Evolutionary conservation across 1,140 invertebrate genomes (phyloP).

Genomic region (Palaemon carinicauda): DNA sequence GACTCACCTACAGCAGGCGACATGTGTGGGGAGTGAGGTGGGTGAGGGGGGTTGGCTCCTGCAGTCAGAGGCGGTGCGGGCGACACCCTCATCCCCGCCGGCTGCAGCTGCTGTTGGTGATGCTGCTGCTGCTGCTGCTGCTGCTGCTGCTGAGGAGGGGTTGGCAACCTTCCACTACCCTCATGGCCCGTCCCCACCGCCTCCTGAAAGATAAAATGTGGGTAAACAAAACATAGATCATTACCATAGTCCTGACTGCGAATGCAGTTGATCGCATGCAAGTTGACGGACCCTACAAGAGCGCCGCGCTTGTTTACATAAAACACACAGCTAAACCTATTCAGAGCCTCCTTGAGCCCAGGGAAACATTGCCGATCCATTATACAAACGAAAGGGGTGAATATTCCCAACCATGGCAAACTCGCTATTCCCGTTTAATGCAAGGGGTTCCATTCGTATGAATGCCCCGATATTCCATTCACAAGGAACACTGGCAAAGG

Average conservation of each 20-base stretch:
- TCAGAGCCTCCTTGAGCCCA: no score
- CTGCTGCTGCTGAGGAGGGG: slow-evolving; percentile 34
- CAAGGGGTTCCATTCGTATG: no score
- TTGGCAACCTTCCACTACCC: slow-evolving; percentile 52
- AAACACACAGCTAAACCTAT: no score
- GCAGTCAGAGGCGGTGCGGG: slow-evolving; percentile 58
- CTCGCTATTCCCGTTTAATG: no score
- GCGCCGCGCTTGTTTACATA: no score
- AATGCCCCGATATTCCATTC: no score
- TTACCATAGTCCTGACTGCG: neutral
- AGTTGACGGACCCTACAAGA: no score
- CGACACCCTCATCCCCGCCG: slow-evolving; percentile 60
- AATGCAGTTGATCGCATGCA: no score
- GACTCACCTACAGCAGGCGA: slow-evolving; percentile 58
- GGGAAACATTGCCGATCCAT: no score
- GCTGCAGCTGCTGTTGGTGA: slow-evolving; percentile 42
- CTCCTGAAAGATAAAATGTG: slow-evolving; percentile 44
- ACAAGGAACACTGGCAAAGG: no score
- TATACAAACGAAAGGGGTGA: no score
- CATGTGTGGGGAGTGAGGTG: slow-evolving; percentile 59
- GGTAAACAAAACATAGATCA: neutral
- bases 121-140: slow-evolving; percentile 22
- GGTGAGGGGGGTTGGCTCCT: slow-evolving; percentile 50
- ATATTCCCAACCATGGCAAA: no score
- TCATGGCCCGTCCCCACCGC: slow-evolving; percentile 58